Percentiles rank a stretch among this genome's conserved stretches.
phyloP scores from a whole-genome alignment of 2,888 invertebrate species.

The Trissoscelio sp. region DNA sequence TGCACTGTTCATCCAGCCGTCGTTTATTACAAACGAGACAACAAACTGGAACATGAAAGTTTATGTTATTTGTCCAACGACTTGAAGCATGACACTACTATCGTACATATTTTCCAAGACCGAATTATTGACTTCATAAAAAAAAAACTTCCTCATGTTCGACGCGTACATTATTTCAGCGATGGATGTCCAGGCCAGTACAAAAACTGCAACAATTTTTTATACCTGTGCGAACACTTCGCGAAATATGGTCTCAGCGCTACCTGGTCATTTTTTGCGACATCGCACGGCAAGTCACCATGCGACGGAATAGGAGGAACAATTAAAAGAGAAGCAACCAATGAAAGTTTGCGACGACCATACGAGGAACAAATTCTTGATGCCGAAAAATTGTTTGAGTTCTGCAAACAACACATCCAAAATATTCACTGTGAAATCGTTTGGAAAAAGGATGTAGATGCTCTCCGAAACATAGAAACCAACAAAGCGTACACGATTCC shows the following conservation, averaged over 20 bases:
- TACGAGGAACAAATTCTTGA: too few species aligned
- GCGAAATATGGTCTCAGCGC: slow-evolving; percentile 24
- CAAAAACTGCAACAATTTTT: too few species aligned
- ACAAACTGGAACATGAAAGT: slow-evolving; percentile 24
- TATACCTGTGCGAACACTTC: too few species aligned
- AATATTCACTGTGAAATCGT: too few species aligned
- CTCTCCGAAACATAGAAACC: neutral
- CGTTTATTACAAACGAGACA: slow-evolving; percentile 16
- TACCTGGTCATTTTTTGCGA: too few species aligned
- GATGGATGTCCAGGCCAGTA: too few species aligned
- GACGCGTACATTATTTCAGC: slow-evolving; percentile 4
- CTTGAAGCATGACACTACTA: slow-evolving; percentile 19
- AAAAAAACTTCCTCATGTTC: slow-evolving; percentile 1
- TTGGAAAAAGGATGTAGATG: slow-evolving; percentile 8
- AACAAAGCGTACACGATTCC: slow-evolving; percentile 15
- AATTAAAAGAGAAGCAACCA: too few species aligned
- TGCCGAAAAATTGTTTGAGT: too few species aligned
- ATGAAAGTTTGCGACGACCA: too few species aligned
- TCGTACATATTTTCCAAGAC: slow-evolving; percentile 2
- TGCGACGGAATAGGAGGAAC: too few species aligned
- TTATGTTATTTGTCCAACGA: slow-evolving; percentile 25
- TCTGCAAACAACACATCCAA: neutral
- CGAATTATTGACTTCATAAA: slow-evolving; percentile 14
- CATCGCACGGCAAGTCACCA: too few species aligned
- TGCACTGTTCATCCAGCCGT: slow-evolving; percentile 28